A percentile compares a stretch with the other conserved stretches of the same genome.
phyloP scores from a whole-genome alignment of 2,888 invertebrate species.

The Agrilus biguttatus region DNA sequence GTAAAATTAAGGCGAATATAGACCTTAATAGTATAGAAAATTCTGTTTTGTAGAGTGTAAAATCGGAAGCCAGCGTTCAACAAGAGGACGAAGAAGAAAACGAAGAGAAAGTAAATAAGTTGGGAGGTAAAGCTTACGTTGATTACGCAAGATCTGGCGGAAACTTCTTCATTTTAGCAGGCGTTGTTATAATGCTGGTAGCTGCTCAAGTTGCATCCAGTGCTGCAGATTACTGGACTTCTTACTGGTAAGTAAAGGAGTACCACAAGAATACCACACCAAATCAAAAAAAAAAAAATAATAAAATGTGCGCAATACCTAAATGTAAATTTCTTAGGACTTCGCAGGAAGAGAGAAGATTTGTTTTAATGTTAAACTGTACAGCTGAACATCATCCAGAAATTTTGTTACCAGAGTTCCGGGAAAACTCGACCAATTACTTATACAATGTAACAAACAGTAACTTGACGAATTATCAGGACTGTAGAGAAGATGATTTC shows the following conservation, averaged over 20 bases:
- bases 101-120: slow-evolving; percentile 11
- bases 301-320: too few relatives aligned
- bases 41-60: slow-evolving; percentile 11
- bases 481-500: too few relatives aligned
- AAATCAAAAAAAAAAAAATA: too few relatives aligned
- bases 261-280: too few relatives aligned
- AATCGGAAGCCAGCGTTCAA: slow-evolving; percentile 7
- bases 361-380: too few relatives aligned
- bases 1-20: background rate
- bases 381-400: too few relatives aligned
- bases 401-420: too few relatives aligned
- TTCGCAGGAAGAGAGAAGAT: too few relatives aligned
- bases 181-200: slow-evolving; percentile 5
- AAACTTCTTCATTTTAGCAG: slow-evolving; percentile 8
- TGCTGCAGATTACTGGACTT: slow-evolving; percentile 12
- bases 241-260: slow-evolving; percentile 12
- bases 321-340: too few relatives aligned
- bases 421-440: too few relatives aligned
- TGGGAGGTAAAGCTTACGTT: slow-evolving; percentile 6
- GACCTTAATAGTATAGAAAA: background rate
- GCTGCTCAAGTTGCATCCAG: slow-evolving; percentile 11
- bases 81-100: slow-evolving; percentile 13
- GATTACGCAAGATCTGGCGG: slow-evolving; percentile 12
- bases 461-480: too few relatives aligned
- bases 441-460: too few relatives aligned